Percentiles rank a stretch among this genome's conserved stretches.
These are phyloP conservation scores for Belonocnema kinseyi DNA, from an alignment of 1,140 invertebrate species.

Conservation along the genomic window DNA sequence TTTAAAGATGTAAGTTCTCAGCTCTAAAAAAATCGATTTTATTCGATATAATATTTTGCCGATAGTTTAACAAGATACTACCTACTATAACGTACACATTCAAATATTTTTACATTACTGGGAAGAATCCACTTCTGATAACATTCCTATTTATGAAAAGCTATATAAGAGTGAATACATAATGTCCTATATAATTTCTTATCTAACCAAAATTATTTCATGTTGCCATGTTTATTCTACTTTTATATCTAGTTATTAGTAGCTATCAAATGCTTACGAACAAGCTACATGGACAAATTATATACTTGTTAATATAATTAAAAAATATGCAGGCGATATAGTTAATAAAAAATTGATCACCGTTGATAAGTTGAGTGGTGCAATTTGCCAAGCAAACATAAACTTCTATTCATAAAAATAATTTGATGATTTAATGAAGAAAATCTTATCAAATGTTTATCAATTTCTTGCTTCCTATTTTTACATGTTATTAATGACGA, in stretches of 20 bases:
- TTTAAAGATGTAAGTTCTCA: too few species aligned
- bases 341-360: too few species aligned
- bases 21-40: too few species aligned
- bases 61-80: too few species aligned
- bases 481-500: too few species aligned
- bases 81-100: too few species aligned
- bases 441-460: neutral
- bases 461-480: neutral
- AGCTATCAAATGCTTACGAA: neutral
- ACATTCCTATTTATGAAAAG: too few species aligned
- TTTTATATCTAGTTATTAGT: neutral
- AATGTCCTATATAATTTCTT: too few species aligned
- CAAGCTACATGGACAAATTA: neutral
- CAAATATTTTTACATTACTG: too few species aligned
- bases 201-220: neutral
- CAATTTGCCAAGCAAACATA: neutral
- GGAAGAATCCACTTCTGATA: too few species aligned
- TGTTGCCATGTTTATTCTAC: neutral
- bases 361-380: neutral
- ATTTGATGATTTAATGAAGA: neutral
- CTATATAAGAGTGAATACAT: too few species aligned
- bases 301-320: neutral
- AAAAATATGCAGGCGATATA: neutral
- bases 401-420: neutral
- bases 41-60: too few species aligned